phyloP scores from a whole-genome alignment of 2,113 vertebrate genomes.

The Tyrannus savana region DNA sequence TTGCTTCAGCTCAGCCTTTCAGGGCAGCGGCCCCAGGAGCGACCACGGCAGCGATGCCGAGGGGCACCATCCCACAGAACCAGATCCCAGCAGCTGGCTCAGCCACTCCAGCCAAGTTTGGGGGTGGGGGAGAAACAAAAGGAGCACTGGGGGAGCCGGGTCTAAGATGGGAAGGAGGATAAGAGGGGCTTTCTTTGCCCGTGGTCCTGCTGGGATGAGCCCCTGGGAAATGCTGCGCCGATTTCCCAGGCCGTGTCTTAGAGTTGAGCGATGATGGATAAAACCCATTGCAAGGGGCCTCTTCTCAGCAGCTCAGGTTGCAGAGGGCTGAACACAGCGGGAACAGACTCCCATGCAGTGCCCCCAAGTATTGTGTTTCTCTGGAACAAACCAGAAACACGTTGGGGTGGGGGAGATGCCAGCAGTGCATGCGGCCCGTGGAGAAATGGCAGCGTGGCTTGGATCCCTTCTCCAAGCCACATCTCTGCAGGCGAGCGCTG shows the following conservation, averaged over 20 bases:
- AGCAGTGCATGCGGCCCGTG: neutral
- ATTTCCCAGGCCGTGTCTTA: conserved; percentile 4
- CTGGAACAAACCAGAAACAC: conserved; percentile 33
- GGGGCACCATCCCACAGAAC: neutral
- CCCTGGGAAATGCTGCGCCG: neutral
- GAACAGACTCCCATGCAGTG: neutral
- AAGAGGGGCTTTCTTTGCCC: neutral
- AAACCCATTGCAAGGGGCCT: conserved; percentile 25
- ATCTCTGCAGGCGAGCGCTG: neutral
- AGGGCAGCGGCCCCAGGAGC: neutral
- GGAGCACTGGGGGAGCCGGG: neutral
- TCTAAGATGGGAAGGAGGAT: neutral
- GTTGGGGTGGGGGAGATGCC: neutral
- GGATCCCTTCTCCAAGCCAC: neutral
- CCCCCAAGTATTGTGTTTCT: conserved; percentile 18
- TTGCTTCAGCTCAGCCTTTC: neutral
- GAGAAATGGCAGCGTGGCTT: neutral
- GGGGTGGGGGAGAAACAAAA: neutral
- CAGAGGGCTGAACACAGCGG: neutral
- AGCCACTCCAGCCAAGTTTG: neutral
- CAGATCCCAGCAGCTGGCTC: conserved; percentile 16
- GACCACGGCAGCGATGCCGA: neutral
- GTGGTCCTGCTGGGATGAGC: neutral
- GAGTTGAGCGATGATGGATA: conserved; percentile 24
- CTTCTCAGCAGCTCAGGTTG: conserved; percentile 25